These are phyloP conservation scores for Drosophila mimica DNA, from an alignment of 2,888 invertebrate species.

Conservation along the genomic window DNA sequence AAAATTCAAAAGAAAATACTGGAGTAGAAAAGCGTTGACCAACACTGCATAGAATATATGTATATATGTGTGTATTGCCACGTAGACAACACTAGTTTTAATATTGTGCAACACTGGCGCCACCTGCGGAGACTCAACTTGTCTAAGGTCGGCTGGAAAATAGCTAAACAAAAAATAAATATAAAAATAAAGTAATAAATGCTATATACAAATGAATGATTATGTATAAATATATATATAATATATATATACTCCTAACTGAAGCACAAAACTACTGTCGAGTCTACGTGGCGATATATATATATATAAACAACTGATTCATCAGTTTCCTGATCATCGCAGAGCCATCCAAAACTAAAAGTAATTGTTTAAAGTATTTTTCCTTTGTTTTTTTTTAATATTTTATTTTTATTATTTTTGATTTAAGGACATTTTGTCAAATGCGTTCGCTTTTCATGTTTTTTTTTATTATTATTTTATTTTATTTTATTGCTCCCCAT, in stretches of 20 bases:
- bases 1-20: constrained; percentile 12
- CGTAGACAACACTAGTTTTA: constrained; percentile 35
- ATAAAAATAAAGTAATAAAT: not conserved
- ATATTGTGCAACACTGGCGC: constrained; percentile 48
- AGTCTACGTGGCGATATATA: constrained; percentile 13
- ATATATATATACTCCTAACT: constrained; percentile 2
- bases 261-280: constrained; percentile 38
- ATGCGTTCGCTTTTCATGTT: constrained; percentile 63
- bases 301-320: constrained; percentile 11
- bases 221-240: constrained; percentile 4
- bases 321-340: constrained; percentile 14
- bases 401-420: constrained; percentile 21
- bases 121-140: constrained; percentile 83
- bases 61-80: constrained; percentile 8
- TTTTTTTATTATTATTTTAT: constrained; percentile 18
- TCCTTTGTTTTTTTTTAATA: constrained; percentile 16
- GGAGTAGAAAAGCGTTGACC: constrained; percentile 26
- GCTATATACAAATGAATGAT: not conserved
- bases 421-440: constrained; percentile 46
- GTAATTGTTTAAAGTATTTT: constrained; percentile 54
- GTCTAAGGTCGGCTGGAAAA: constrained; percentile 78
- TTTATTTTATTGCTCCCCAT: constrained; percentile 46
- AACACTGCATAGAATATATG: not conserved
- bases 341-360: constrained; percentile 49
- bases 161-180: not conserved